Conservation (phyloP, 2,888 invertebrate species). For the Chironomus riparius region DNA sequence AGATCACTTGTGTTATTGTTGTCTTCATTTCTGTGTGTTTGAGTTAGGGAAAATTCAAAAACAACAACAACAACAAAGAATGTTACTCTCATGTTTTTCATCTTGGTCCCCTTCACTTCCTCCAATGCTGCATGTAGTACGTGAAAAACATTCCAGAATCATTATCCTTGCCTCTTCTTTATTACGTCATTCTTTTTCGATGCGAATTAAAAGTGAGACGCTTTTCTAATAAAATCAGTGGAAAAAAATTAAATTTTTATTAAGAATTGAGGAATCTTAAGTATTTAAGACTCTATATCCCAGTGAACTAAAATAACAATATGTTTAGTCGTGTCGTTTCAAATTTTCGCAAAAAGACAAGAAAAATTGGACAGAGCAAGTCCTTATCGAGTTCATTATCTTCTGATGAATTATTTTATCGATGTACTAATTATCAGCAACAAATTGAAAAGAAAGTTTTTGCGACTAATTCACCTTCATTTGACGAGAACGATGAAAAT, state of each 20-base stretch:
- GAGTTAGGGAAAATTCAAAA: too few relatives aligned
- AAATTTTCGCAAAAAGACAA: conserved; percentile 20
- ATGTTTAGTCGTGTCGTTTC: conserved; percentile 25
- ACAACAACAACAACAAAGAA: too few relatives aligned
- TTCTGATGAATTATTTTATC: background rate
- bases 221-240: too few relatives aligned
- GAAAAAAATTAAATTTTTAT: too few relatives aligned
- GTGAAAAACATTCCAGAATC: background rate
- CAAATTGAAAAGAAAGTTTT: background rate
- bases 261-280: too few relatives aligned
- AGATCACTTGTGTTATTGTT: too few relatives aligned
- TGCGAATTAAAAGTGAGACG: too few relatives aligned
- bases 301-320: background rate
- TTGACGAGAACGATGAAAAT: background rate
- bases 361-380: background rate
- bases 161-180: background rate
- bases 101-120: too few relatives aligned
- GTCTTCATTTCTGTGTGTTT: too few relatives aligned
- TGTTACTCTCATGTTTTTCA: too few relatives aligned
- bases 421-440: background rate
- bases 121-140: background rate
- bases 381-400: background rate
- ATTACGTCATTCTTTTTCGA: too few relatives aligned
- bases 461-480: background rate
- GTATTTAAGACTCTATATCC: too few relatives aligned